Evolutionary conservation across 2,888 invertebrate genomes (phyloP).

Genomic region (Frankliniella fusca): DNA sequence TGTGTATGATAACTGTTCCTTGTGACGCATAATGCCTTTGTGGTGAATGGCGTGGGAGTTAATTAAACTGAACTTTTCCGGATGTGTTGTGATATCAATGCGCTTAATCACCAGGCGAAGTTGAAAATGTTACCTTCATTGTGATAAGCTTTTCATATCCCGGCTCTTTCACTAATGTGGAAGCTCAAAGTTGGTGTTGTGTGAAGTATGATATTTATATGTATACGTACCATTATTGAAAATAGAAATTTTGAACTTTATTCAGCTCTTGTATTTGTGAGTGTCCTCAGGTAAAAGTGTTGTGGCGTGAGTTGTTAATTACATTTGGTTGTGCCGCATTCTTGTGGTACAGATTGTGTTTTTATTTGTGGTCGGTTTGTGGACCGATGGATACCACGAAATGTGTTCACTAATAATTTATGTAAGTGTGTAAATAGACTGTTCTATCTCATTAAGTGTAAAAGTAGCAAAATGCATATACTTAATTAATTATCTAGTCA

Average conservation of each 20-base stretch:
- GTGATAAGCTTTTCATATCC: slow-evolving; percentile 6
- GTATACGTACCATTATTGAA: too few species aligned
- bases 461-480: not conserved
- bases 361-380: not conserved
- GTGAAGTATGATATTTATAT: not conserved
- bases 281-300: not conserved
- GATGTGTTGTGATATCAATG: not conserved
- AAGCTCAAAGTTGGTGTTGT: not conserved
- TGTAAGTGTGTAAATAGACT: not conserved
- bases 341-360: not conserved
- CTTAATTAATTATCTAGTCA: not conserved
- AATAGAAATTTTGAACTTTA: not conserved
- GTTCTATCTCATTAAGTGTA: not conserved
- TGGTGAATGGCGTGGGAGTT: too few species aligned
- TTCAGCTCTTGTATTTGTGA: not conserved
- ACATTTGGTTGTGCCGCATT: not conserved
- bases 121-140: not conserved
- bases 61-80: too few species aligned
- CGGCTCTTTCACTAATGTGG: not conserved
- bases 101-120: not conserved
- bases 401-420: not conserved
- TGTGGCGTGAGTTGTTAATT: not conserved
- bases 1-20: too few species aligned
- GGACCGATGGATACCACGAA: slow-evolving; percentile 5
- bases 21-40: too few species aligned